Percentiles rank a stretch among this genome's conserved stretches.
These are phyloP conservation scores for Cephus spinipes DNA, from an alignment of 2,888 invertebrate genomes.

Conservation along the genomic window DNA sequence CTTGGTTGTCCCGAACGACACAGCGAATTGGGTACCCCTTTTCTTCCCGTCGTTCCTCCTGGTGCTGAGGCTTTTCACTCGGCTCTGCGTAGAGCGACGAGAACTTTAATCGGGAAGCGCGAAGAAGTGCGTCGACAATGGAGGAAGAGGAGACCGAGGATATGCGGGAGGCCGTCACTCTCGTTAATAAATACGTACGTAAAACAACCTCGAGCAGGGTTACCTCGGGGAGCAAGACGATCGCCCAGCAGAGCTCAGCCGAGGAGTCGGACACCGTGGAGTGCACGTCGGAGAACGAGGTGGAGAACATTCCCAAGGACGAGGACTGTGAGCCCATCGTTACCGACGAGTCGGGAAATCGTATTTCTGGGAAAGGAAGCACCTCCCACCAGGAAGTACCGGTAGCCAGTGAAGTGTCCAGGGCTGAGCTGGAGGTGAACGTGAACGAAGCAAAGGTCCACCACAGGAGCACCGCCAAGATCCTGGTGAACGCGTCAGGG, in stretches of 20 bases:
- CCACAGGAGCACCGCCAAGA: conserved; percentile 42
- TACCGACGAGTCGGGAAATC: conserved; percentile 38
- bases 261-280: conserved; percentile 58
- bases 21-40: background rate
- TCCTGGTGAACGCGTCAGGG: conserved; percentile 56
- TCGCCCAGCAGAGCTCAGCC: conserved; percentile 33
- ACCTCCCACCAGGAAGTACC: background rate
- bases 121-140: conserved; percentile 35
- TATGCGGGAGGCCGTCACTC: conserved; percentile 37
- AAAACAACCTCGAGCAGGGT: conserved; percentile 26
- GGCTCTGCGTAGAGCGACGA: background rate
- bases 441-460: conserved; percentile 22
- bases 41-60: background rate
- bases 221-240: conserved; percentile 21
- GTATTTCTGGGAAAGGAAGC: conserved; percentile 31
- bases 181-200: conserved; percentile 32
- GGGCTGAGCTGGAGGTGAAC: background rate
- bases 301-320: conserved; percentile 56
- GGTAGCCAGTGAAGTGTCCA: background rate
- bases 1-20: background rate
- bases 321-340: conserved; percentile 33
- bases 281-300: conserved; percentile 57
- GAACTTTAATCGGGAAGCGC: background rate
- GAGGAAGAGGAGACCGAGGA: conserved; percentile 61
- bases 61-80: background rate